A percentile compares a stretch with the other conserved stretches of the same genome.
Conservation (phyloP, 1,140 invertebrate genomes). For the Drosophila yakuba region DNA sequence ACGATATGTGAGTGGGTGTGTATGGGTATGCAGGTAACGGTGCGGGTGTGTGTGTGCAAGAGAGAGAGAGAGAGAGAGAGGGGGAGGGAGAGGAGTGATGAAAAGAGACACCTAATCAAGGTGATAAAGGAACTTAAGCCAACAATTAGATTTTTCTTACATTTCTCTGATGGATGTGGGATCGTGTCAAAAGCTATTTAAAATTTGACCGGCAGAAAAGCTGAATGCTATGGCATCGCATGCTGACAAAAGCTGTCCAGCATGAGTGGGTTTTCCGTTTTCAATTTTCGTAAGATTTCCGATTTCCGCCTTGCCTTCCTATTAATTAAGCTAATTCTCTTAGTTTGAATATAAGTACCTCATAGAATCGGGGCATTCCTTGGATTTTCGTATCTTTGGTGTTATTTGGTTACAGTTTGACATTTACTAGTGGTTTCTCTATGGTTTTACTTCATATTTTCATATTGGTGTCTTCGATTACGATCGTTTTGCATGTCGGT, state of each 20-base stretch:
- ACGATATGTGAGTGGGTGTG: constrained; percentile 40
- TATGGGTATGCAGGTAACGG: constrained; percentile 3
- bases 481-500: constrained; percentile 23
- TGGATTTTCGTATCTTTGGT: constrained; percentile 42
- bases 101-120: constrained; percentile 3
- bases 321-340: constrained; percentile 27
- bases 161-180: not conserved
- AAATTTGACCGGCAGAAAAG: constrained; percentile 3
- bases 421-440: constrained; percentile 19
- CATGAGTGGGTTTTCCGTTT: not conserved
- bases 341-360: constrained; percentile 12
- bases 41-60: constrained; percentile 8
- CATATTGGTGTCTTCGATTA: constrained; percentile 36
- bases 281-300: not conserved
- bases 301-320: constrained; percentile 1
- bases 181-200: constrained; percentile 4
- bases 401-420: constrained; percentile 56
- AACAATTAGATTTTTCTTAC: constrained; percentile 4
- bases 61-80: constrained; percentile 5
- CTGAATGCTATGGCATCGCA: constrained; percentile 1
- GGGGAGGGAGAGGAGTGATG: not conserved
- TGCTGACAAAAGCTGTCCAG: constrained; percentile 16
- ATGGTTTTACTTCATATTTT: constrained; percentile 1
- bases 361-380: constrained; percentile 23
- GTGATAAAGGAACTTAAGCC: constrained; percentile 20